Conservation (phyloP, 2,888 invertebrate species). For the Dascillus cervinus region DNA sequence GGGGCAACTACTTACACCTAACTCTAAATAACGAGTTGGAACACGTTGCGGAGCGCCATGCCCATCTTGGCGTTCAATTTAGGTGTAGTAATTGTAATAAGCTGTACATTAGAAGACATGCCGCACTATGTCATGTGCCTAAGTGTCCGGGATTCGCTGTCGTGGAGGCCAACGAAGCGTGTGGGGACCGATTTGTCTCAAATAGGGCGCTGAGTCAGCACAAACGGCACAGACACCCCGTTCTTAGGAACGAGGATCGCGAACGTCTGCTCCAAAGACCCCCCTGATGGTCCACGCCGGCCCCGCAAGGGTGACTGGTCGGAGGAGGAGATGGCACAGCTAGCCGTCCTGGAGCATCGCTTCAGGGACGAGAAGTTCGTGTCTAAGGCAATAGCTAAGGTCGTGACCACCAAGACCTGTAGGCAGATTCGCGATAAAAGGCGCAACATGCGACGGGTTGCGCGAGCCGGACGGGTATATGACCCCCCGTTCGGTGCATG, state of each 20-base stretch:
- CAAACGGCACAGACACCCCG: background rate
- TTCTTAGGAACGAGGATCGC: background rate
- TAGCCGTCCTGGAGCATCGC: background rate
- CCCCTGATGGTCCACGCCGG: background rate
- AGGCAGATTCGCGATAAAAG: background rate
- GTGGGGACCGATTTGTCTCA: background rate
- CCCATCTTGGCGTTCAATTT: background rate
- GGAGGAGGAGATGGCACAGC: background rate
- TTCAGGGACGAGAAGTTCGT: background rate
- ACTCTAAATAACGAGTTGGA: background rate
- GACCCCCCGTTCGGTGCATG: too few species aligned
- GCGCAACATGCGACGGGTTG: background rate
- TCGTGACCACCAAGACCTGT: background rate
- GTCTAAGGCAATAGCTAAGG: background rate
- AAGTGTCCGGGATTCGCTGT: background rate
- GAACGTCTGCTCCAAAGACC: too few species aligned
- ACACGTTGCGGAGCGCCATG: background rate
- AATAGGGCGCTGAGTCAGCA: background rate
- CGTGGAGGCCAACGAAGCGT: background rate
- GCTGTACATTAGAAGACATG: background rate
- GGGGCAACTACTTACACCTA: background rate
- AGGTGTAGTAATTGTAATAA: background rate
- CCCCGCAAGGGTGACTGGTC: background rate
- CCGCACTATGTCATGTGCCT: background rate
- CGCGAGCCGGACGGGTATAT: too few species aligned